Conservation (phyloP, 1,140 invertebrate genomes). For the Drosophila pseudoobscura region DNA sequence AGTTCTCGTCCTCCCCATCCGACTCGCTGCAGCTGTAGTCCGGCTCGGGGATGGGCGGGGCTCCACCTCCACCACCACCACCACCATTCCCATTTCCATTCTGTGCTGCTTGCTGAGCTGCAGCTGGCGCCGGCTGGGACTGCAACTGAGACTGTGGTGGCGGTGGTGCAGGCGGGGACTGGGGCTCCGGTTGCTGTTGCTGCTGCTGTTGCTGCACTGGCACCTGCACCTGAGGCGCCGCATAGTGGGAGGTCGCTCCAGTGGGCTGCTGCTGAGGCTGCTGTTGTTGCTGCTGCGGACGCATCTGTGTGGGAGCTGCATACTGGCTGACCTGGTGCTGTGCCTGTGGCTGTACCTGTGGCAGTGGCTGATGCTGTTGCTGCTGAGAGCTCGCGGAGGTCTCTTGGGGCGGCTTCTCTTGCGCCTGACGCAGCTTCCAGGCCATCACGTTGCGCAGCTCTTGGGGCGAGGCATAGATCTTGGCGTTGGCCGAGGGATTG, state of each 20-base stretch:
- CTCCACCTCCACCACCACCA: constrained; percentile 73
- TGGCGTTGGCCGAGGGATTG: constrained; percentile 91
- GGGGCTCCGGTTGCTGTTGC: constrained; percentile 37
- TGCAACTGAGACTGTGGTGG: constrained; percentile 87
- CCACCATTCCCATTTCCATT: constrained; percentile 79
- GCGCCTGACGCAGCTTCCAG: constrained; percentile 83
- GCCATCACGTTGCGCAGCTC: constrained; percentile 92
- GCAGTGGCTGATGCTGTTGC: constrained; percentile 86
- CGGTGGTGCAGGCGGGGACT: constrained; percentile 53
- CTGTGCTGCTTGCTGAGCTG: constrained; percentile 42
- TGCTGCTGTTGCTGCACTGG: constrained; percentile 43
- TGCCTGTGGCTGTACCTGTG: constrained; percentile 65
- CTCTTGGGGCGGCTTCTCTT: constrained; percentile 57
- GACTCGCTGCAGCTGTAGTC: constrained; percentile 94
- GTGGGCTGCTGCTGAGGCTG: constrained; percentile 87
- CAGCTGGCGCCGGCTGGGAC: constrained; percentile 91
- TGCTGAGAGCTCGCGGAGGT: constrained; percentile 79
- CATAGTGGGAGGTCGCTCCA: constrained; percentile 55
- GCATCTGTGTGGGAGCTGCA: constrained; percentile 85
- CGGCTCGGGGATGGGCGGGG: constrained; percentile 93
- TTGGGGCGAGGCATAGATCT: constrained; percentile 94
- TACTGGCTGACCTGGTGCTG: constrained; percentile 53
- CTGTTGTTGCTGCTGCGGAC: constrained; percentile 93
- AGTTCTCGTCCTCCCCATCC: constrained; percentile 86
- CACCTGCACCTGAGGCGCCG: constrained; percentile 66